A percentile compares a stretch with the other conserved stretches of the same genome.
These are phyloP conservation scores for Odontothrips loti DNA, from an alignment of 2,888 invertebrate species.

Conservation along the genomic window DNA sequence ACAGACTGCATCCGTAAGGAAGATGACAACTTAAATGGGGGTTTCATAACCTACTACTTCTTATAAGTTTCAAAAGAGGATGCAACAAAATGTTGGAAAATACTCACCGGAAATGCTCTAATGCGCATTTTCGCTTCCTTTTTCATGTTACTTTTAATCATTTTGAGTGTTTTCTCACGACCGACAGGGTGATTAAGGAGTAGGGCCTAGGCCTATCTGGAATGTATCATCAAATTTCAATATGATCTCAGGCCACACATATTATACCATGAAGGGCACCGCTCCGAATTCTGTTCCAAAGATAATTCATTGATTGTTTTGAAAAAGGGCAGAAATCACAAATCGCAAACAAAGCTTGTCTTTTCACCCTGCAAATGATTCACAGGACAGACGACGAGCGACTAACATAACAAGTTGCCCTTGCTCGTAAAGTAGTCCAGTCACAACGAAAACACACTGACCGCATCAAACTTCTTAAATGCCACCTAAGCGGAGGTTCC, in stretches of 20 bases:
- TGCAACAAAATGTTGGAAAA: slow-evolving; percentile 29
- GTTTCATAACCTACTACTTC: not conserved
- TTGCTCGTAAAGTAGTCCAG: not conserved
- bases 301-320: not conserved
- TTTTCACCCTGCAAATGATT: not conserved
- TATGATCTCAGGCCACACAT: not conserved
- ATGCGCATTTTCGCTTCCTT: slow-evolving; percentile 97
- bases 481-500: not conserved
- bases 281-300: not conserved
- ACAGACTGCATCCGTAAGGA: not conserved
- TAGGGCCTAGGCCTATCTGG: slow-evolving; percentile 22
- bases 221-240: not conserved
- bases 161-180: slow-evolving; percentile 33
- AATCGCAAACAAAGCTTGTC: not conserved
- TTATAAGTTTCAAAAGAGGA: not conserved
- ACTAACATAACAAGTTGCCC: slow-evolving; percentile 12
- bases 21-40: slow-evolving; percentile 17
- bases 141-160: slow-evolving; percentile 61
- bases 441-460: not conserved
- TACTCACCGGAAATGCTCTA: slow-evolving; percentile 93
- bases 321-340: not conserved
- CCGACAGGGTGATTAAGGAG: slow-evolving; percentile 12
- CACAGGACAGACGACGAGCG: slow-evolving; percentile 21
- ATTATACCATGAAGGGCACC: not conserved
- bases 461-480: not conserved